Evolutionary conservation across 2,797 vertebrate genomes (phyloP), one percentile per base, ranked within the genome.

Genomic region (Gymnothorax javanicus): DNA sequence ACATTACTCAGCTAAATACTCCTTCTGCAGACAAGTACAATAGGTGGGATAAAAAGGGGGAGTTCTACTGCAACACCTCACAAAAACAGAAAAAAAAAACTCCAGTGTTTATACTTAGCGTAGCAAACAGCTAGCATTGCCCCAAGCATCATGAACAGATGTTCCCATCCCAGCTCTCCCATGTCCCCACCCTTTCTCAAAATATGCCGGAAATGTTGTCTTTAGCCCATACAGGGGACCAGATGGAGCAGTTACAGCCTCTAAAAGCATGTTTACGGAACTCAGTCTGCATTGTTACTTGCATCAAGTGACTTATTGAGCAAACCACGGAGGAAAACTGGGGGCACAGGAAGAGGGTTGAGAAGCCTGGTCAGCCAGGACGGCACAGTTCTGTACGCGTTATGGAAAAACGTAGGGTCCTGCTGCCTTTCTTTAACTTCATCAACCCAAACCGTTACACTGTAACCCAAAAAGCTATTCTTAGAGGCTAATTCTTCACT

Each of bases 381-480:
- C 5, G n/a, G 56, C 23, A 50, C 11, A 25, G 62, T 43, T 64
- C 52, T 33, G 7, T 85, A 20, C 25, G 27, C 23, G 25, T 79
- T 64, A 85, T 71, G 58, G 60, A 62, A 73, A 83, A 33, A 85
- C n/a, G n/a, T 33, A 57, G 43, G 27, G 33, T 33, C 71, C 54
- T 13, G 79, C 84, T 50, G 67, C 57, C 77, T 56, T 82, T 60
- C 60, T 54, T 71, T 82, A 60, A 85, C 79, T 67, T 73, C 12
- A 50, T 23, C 60, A 17, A 15, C 52, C 13, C 7, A 56, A 69
- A 83, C 81, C 56, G 85, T 88, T 54, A 71, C 15, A 5, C 56
- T 27, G 52, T 62, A 23, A 27, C 62, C 27, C 3, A 87, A 64
- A 25, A 79, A 54, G 69, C 13, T 52, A 52, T 33, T 52, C 27